These are phyloP conservation scores for Actinernus sp. DNA, from an alignment of 92 coral and sea anemone genomes.

Conservation along the genomic window DNA sequence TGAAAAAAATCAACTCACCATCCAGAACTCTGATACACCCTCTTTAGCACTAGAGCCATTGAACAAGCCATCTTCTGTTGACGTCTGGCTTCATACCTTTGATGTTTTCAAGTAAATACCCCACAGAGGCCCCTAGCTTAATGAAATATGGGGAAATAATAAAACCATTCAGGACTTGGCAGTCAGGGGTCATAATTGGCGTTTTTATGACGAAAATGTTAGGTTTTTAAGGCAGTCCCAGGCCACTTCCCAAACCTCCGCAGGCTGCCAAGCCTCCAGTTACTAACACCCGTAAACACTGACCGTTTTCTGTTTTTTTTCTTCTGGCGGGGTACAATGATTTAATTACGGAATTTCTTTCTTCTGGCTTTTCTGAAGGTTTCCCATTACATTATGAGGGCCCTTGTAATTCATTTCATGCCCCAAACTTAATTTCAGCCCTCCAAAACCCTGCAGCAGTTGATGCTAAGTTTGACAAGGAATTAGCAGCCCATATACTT, in stretches of 20 bases:
- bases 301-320: neutral
- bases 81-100: conserved; percentile 34
- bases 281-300: conserved; percentile 13
- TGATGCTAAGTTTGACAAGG: conserved; percentile 6
- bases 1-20: no score
- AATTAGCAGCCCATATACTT: conserved; percentile 8
- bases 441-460: conserved; percentile 15
- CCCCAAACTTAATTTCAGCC: conserved; percentile 14
- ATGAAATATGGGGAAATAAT: conserved; percentile 63
- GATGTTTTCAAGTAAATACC: conserved; percentile 17
- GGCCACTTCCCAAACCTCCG: conserved; percentile 5
- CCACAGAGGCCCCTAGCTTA: conserved; percentile 36
- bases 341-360: neutral
- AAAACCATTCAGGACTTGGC: conserved; percentile 40
- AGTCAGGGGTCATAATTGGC: conserved; percentile 28
- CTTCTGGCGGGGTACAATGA: conserved; percentile 6
- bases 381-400: conserved; percentile 24
- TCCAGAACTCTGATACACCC: no score
- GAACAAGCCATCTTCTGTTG: conserved; percentile 12
- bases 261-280: no score
- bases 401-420: neutral
- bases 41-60: no score
- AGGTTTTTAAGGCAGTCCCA: conserved; percentile 42
- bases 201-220: conserved; percentile 47
- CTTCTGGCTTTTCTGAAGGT: conserved; percentile 15